Base-by-base conservation (phyloP, 2,888 invertebrate genomes). In the Teleiodes luculella region DNA sequence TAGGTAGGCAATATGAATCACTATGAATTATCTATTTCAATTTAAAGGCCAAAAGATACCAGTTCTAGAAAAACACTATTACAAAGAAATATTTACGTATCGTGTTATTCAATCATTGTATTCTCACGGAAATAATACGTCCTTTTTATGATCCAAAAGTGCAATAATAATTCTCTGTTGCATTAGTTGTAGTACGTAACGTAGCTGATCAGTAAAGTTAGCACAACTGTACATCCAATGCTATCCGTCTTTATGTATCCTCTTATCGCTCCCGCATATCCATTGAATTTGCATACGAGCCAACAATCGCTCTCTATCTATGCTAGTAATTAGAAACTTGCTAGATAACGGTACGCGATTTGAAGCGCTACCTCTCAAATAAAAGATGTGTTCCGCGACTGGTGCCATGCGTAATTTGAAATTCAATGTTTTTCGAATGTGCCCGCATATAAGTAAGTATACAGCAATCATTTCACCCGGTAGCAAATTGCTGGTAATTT, bases 321-420 rank as follows among this genome's bases (percentile, higher is more conserved):
- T 62, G 66, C 65, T 68, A 68, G 81, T 85, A 86, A 86, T 88
- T 87, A 87, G 83, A 85, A 83, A 81, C 84, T 77, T 78, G 78
- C 74, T 63, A 55, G 49, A 54, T 84, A 86, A 86, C 86, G 86
- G 86, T 79, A 78, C 66, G 57, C 69, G 71, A 76, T 75, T 79
- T 78, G 77, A 80, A 70, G 69, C 70, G 65, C 66, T 72, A 63
- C 63, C 61, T 62, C 60, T 61, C 58, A 58, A 69, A 72, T 72
- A 68, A 71, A 72, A 70, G 64, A 68, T 58, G 51, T 58, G 65
- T 70, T 68, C 70, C 68, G 63, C 60, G 62, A 59, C 28, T 56
- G 14, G 16, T 31, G 28, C 31, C 31, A 31, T 31, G 28, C 20
- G 3, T 30, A 39, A 30, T 53, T 35, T 37, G 8, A 16, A 51